Base-by-base conservation (phyloP, 2,113 vertebrate species). In the Oxyura jamaicensis region DNA sequence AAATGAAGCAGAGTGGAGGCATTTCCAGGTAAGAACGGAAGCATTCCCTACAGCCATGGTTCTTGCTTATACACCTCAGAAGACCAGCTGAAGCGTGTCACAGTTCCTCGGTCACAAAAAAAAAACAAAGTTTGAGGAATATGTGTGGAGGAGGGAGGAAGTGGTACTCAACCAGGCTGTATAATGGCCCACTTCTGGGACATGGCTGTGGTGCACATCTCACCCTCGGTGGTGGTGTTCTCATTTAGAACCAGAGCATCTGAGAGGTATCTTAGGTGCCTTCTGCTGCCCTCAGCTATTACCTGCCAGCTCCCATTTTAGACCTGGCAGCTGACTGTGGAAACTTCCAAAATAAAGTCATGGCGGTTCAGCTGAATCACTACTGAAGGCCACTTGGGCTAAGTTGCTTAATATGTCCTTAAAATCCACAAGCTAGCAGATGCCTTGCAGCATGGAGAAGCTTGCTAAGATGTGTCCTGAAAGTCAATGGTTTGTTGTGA, bases 11-110 rank as follows among this genome's bases (percentile, higher is more conserved):
- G 35, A 26, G 15, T 4, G 7, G 31, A 19, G 22, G 3, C 6
- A 8, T 55, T 46, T 29, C 29, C 42, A 60, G 0, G 0, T 0
- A 0, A n/a, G 46, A n/a, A 0, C 0, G 22, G 2, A 3, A 72
- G 20, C 3, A 0, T 33, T 73, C 39, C 15, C 1, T 3, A 15
- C 1, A 2, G 18, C 60, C 55, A 14, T 2, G 11, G 28, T 58
- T 33, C 73, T 35, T 35, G 53, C 28, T 83, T 6, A 8, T 9
- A 35, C 2, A 2, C 48, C 41, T 69, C 78, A 69, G 36, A 74
- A 74, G 60, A 52, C 20, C 48, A 74, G 18, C 60, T 63, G 41
- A 29, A 83, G 36, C 1, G 0, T 20, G 23, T 83, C 46, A 52
- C 2, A 0, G 1, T 35, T 63, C 52, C 14, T 28, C 5, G 14